Evolutionary conservation across 2,888 invertebrate species (phyloP).

Genomic region (Chalcis sispes): DNA sequence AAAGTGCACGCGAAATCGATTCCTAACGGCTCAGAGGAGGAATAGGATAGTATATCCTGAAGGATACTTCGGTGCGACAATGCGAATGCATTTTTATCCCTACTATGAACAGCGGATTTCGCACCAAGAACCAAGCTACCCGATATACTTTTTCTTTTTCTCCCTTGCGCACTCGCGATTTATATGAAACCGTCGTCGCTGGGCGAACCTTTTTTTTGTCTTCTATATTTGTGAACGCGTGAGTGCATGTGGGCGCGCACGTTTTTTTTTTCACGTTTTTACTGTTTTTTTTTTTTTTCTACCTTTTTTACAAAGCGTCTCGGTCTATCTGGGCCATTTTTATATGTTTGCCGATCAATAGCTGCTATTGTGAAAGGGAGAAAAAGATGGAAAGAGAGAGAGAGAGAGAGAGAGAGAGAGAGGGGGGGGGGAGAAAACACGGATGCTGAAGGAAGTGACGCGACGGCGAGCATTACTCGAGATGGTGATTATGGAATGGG

Average conservation of each 20-base stretch:
- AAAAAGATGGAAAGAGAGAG: too few relatives aligned
- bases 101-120: slow-evolving; percentile 4
- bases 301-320: slow-evolving; percentile 25
- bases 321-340: slow-evolving; percentile 9
- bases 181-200: slow-evolving; percentile 4
- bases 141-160: neutral
- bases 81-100: slow-evolving; percentile 30
- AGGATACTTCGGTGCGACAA: slow-evolving; percentile 21
- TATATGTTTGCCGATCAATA: slow-evolving; percentile 35
- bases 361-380: too few relatives aligned
- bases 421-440: too few relatives aligned
- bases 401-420: too few relatives aligned
- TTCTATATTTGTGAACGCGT: neutral
- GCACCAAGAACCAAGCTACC: slow-evolving; percentile 11
- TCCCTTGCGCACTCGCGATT: slow-evolving; percentile 17
- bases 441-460: neutral
- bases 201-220: neutral
- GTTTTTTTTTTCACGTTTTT: slow-evolving; percentile 2
- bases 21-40: neutral
- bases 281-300: too few relatives aligned
- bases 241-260: neutral
- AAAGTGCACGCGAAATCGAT: slow-evolving; percentile 36
- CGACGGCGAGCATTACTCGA: neutral
- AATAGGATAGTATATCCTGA: neutral
- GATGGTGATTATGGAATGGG: neutral